Evolutionary conservation across 2,113 vertebrate species (phyloP).

Genomic region (Petrocephalus microphthalmus): DNA sequence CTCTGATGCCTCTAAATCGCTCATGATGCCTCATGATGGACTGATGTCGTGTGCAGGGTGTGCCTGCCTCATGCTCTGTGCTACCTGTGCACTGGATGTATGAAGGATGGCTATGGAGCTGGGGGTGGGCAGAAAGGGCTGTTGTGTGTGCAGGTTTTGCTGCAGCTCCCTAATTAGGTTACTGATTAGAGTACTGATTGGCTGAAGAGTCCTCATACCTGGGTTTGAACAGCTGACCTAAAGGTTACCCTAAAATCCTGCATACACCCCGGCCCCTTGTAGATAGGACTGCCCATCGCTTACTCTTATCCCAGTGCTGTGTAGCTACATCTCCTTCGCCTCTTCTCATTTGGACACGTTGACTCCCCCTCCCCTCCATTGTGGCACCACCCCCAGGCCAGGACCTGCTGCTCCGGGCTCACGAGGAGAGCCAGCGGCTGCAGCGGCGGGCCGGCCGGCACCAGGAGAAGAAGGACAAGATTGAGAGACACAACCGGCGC

Average conservation of each 20-base stretch:
- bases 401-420: conserved; percentile 73
- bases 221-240: too few species aligned
- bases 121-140: too few species aligned
- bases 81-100: not conserved
- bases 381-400: conserved; percentile 55
- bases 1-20: not conserved
- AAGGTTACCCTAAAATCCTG: too few species aligned
- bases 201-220: too few species aligned
- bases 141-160: too few species aligned
- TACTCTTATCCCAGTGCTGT: not conserved
- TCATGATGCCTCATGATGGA: not conserved
- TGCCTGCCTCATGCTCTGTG: not conserved
- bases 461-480: conserved; percentile 92
- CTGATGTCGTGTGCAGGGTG: too few species aligned
- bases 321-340: not conserved
- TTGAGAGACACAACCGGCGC: conserved; percentile 79
- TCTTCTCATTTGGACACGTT: not conserved
- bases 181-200: too few species aligned
- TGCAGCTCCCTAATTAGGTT: too few species aligned
- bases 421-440: conserved; percentile 83
- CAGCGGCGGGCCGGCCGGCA: conserved; percentile 81
- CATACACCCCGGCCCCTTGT: too few species aligned
- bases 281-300: too few species aligned
- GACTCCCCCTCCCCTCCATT: conserved; percentile 23
- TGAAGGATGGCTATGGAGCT: not conserved